Percentiles rank a stretch among this genome's conserved stretches.
phyloP scores from a whole-genome alignment of 2,797 vertebrate genomes.

The Acanthurus tractus region DNA sequence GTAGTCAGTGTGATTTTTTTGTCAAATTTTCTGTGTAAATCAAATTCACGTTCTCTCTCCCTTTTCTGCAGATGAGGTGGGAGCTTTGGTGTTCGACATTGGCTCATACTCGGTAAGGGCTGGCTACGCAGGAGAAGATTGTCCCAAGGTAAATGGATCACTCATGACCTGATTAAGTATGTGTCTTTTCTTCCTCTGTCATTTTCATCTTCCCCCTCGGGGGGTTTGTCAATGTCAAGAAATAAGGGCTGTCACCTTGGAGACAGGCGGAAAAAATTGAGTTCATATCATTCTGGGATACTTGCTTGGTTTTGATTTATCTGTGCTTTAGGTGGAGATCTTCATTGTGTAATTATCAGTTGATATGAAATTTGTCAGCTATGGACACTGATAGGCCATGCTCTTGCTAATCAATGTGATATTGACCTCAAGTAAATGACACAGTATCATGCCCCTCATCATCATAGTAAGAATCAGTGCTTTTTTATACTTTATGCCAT shows the following conservation, averaged over 20 bases:
- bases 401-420: background rate
- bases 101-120: constrained; percentile 98
- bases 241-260: constrained; percentile 71
- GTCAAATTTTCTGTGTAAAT: background rate
- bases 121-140: constrained; percentile 98
- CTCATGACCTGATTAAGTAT: constrained; percentile 72
- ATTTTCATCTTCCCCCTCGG: constrained; percentile 45
- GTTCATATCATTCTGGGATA: constrained; percentile 61
- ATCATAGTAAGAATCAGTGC: background rate
- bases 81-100: constrained; percentile 98
- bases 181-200: constrained; percentile 63
- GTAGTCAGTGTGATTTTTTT: too few species aligned
- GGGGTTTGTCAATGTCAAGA: constrained; percentile 60
- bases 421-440: background rate
- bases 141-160: constrained; percentile 92
- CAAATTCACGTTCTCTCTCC: background rate
- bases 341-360: constrained; percentile 35
- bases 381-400: background rate
- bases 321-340: constrained; percentile 8
- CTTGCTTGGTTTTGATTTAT: constrained; percentile 39
- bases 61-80: constrained; percentile 93
- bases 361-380: constrained; percentile 3
- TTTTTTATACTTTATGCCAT: background rate
- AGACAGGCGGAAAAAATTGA: constrained; percentile 64
- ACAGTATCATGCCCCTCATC: background rate